Evolutionary conservation across 2,113 vertebrate species (phyloP), one percentile per base, ranked within the genome.

Genomic region (Plecotus auritus): DNA sequence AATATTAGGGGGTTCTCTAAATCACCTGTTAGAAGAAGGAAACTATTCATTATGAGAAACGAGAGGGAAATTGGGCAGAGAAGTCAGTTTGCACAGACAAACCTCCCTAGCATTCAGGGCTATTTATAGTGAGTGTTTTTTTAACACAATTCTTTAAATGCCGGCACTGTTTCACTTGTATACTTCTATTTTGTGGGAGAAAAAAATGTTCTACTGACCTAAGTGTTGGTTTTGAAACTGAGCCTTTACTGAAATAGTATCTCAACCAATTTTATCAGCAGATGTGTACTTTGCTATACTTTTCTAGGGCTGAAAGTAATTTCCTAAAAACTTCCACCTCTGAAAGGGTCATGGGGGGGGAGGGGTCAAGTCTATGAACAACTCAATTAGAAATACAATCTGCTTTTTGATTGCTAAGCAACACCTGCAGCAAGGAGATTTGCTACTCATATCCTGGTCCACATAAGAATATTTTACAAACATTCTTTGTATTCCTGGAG

Each of bases 1-100:
- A 95, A 82, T 81, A 82, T 13, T n/a, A 91, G 56, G 49, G 80
- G 30, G 35, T 88, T 89, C 84, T 35, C 82, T 86, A 94, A 94
- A 93, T 92, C 90, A 95, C 91, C 78, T 97, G 85, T 84, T 95
- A 26, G 40, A 96, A 95, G 76, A 97, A 94, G 78, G 88, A 95
- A 95, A 91, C 89, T 91, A 94, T 89, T 97, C 90, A 96, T 96
- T 92, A 96, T 69, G 66, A 94, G 9, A 83, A 92, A 45, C 69
- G 51, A 78, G 61, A 88, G 59, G 67, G 72, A 97, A 95, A 87
- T 2, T 80, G 61, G 86, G 47, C 76, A 95, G 30, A 78, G 61
- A 82, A 12, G 66, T 72, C 49, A 70, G 82, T 97, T 87, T 95
- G 72, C 64, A 94, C 28, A 95, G 77, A 95, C 72, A 35, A 47